Conservation (phyloP, 1,140 invertebrate species). For the Drosophila kepulauana region DNA sequence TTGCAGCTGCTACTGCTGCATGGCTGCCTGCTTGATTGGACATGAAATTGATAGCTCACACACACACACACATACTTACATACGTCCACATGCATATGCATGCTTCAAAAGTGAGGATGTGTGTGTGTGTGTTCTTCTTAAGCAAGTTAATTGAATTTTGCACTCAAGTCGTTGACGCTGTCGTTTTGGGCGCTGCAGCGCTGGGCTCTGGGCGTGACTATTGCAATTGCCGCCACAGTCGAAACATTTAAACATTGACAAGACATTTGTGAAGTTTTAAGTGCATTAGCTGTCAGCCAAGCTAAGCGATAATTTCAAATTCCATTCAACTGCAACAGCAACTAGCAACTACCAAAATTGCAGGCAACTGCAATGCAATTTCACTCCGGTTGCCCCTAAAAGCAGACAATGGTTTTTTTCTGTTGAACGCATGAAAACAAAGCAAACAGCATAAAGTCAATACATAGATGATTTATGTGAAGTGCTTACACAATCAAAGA, state of each 20-base stretch:
- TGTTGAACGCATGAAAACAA: no score
- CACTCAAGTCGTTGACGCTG: conserved; percentile 73
- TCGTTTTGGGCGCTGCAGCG: conserved; percentile 46
- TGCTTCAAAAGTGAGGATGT: conserved; percentile 24
- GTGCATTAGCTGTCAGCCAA: conserved; percentile 74
- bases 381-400: background rate
- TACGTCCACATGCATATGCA: conserved; percentile 3
- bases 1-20: conserved; percentile 31
- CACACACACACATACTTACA: conserved; percentile 11
- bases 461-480: no score
- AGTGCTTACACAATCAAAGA: no score
- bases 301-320: conserved; percentile 45
- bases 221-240: conserved; percentile 45
- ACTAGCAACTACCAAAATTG: no score
- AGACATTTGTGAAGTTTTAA: conserved; percentile 83
- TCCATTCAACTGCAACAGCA: conserved; percentile 26
- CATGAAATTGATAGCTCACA: conserved; percentile 82
- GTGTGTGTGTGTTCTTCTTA: conserved; percentile 63
- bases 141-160: conserved; percentile 83
- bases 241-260: conserved; percentile 73
- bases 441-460: no score
- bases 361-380: conserved; percentile 24
- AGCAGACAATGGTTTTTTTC: conserved; percentile 1
- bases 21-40: conserved; percentile 77
- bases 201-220: conserved; percentile 26